Percentiles rank a stretch among this genome's conserved stretches.
These are phyloP conservation scores for Agriopis leucophaearia DNA, from an alignment of 2,888 invertebrate species.

Conservation along the genomic window DNA sequence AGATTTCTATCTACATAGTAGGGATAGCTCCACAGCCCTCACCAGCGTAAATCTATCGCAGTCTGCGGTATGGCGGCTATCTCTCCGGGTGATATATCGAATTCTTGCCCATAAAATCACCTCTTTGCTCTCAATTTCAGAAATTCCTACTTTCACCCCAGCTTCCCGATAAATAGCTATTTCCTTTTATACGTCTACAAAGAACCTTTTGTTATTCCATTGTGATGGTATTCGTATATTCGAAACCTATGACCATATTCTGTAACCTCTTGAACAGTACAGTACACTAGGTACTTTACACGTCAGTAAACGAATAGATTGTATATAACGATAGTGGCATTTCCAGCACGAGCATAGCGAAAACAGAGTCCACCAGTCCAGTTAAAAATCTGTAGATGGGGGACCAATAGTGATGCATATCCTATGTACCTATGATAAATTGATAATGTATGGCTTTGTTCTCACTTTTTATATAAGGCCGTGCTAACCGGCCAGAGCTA, in stretches of 20 bases:
- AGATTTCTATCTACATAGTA: neutral
- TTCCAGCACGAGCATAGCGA: too few relatives aligned
- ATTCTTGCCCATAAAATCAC: conserved; percentile 38
- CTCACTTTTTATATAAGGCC: too few relatives aligned
- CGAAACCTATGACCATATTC: neutral
- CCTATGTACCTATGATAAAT: too few relatives aligned
- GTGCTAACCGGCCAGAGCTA: too few relatives aligned
- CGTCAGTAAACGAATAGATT: too few relatives aligned
- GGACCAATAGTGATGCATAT: too few relatives aligned
- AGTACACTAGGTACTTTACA: too few relatives aligned
- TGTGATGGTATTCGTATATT: conserved; percentile 23
- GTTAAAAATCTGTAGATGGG: too few relatives aligned
- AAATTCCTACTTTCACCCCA: conserved; percentile 39
- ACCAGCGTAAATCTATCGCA: conserved; percentile 13
- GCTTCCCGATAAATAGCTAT: conserved; percentile 42
- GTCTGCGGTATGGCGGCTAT: conserved; percentile 24
- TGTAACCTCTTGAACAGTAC: neutral
- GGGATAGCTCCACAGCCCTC: neutral
- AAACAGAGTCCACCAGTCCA: too few relatives aligned
- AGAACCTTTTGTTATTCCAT: conserved; percentile 34
- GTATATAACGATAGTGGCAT: too few relatives aligned
- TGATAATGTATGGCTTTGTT: too few relatives aligned
- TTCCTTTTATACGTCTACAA: conserved; percentile 39
- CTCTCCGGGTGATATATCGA: conserved; percentile 29
- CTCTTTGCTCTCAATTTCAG: conserved; percentile 35